Evolutionary conservation across 1,140 invertebrate species (phyloP).

Genomic region (Drosophila arawakana): DNA sequence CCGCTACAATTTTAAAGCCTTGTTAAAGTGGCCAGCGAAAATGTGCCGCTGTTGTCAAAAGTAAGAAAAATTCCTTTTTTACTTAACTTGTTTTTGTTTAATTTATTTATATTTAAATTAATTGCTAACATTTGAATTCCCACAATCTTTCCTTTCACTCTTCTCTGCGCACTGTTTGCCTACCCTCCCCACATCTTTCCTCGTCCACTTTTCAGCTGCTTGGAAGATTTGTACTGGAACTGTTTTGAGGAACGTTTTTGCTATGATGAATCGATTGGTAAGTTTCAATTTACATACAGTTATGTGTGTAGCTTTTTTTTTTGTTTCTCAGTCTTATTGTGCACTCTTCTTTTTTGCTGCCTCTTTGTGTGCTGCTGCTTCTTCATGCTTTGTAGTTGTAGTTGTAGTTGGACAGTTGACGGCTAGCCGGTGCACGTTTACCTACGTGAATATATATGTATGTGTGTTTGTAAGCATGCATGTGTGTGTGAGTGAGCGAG

Average conservation of each 20-base stretch:
- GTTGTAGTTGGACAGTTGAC: constrained; percentile 41
- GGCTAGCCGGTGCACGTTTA: constrained; percentile 45
- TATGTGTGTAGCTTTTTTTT: constrained; percentile 19
- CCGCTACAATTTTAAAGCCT: not conserved
- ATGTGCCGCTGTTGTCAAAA: constrained; percentile 84
- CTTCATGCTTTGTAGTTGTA: not conserved
- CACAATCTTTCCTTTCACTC: constrained; percentile 2
- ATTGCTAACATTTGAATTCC: constrained; percentile 33
- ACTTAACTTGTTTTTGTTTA: constrained; percentile 22
- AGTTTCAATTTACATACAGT: constrained; percentile 59
- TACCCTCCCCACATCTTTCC: not conserved
- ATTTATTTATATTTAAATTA: constrained; percentile 3
- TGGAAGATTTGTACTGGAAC: constrained; percentile 87
- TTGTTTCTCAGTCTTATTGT: constrained; percentile 4
- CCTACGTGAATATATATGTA: constrained; percentile 18
- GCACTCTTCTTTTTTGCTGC: constrained; percentile 2
- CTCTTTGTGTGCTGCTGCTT: not conserved
- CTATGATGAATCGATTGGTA: constrained; percentile 86
- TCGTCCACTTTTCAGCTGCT: constrained; percentile 84
- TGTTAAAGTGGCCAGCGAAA: constrained; percentile 43
- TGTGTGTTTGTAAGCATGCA: not conserved
- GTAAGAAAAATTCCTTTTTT: constrained; percentile 63
- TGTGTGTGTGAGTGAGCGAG: not conserved
- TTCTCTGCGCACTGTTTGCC: not conserved
- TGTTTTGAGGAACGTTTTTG: constrained; percentile 87